phyloP scores from a whole-genome alignment of 2,797 vertebrate species.

The Fundulus diaphanus region DNA sequence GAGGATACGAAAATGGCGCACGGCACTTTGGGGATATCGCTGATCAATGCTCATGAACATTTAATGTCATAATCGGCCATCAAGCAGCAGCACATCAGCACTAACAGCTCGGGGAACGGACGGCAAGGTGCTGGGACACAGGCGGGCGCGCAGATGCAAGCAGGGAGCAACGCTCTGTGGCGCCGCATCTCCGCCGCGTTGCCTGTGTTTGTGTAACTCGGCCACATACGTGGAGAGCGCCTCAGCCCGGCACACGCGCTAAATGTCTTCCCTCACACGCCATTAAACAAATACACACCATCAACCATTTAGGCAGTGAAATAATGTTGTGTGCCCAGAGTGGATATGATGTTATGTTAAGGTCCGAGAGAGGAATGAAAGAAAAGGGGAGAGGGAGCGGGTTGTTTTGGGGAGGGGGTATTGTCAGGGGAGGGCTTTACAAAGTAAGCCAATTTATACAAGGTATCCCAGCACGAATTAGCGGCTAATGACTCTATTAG shows the following conservation, averaged over 20 bases:
- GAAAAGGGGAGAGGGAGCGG: constrained; percentile 34
- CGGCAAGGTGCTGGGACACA: constrained; percentile 36
- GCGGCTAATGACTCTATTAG: constrained; percentile 99
- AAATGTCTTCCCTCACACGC: constrained; percentile 62
- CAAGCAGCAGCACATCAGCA: constrained; percentile 64
- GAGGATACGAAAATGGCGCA: constrained; percentile 74
- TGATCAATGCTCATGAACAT: constrained; percentile 83
- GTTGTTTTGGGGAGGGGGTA: constrained; percentile 57
- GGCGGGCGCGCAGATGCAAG: constrained; percentile 9
- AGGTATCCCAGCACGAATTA: constrained; percentile 98
- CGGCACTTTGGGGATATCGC: constrained; percentile 65
- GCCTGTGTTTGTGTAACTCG: constrained; percentile 53
- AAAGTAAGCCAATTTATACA: constrained; percentile 99
- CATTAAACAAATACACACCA: constrained; percentile 78
- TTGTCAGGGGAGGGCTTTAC: constrained; percentile 92
- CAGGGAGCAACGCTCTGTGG: constrained; percentile 21
- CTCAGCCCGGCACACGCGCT: constrained; percentile 44
- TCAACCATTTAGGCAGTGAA: constrained; percentile 66
- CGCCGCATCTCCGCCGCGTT: constrained; percentile 51
- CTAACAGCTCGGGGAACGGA: constrained; percentile 48
- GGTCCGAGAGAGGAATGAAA: constrained; percentile 57
- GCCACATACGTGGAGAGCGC: constrained; percentile 38
- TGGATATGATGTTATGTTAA: constrained; percentile 55
- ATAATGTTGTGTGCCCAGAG: constrained; percentile 51
- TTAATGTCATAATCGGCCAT: constrained; percentile 81